Conservation (phyloP, 1,140 invertebrate genomes). For the Procambarus virginalis region DNA sequence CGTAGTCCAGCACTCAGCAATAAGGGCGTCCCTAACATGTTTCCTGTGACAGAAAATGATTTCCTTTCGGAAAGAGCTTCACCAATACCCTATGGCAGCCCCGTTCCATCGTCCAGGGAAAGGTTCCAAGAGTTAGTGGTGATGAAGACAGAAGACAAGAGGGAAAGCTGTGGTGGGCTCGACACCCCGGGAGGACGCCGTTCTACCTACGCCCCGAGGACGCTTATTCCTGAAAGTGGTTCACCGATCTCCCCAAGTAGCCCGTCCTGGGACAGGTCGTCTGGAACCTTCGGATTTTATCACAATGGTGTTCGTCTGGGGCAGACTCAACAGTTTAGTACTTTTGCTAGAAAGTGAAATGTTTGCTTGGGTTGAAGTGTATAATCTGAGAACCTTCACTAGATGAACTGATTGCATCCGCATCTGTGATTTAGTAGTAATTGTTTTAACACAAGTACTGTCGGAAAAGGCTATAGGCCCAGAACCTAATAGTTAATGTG, state of each 20-base stretch:
- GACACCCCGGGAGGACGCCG: background rate
- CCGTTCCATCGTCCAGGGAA: background rate
- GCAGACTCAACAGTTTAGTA: constrained; percentile 24
- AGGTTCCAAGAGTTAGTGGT: background rate
- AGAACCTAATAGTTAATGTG: no score
- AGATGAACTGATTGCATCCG: no score
- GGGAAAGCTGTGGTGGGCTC: background rate
- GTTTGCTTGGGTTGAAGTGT: background rate
- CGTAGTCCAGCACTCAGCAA: constrained; percentile 44
- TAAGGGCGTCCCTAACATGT: constrained; percentile 58
- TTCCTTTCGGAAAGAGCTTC: constrained; percentile 28
- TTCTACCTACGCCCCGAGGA: background rate
- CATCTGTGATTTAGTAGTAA: no score
- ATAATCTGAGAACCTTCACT: no score
- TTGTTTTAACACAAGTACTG: no score
- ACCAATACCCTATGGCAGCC: constrained; percentile 1
- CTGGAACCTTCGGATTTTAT: constrained; percentile 12
- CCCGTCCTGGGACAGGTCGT: background rate
- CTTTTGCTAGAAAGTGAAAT: constrained; percentile 19
- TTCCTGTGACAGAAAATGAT: constrained; percentile 46
- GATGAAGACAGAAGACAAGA: background rate
- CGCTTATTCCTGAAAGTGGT: background rate
- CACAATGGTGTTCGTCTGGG: constrained; percentile 22
- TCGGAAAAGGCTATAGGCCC: no score
- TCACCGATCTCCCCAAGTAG: background rate